Percentiles rank a stretch among this genome's conserved stretches.
Evolutionary conservation across 2,888 invertebrate species (phyloP).

Genomic region (Athetis lepigone): DNA sequence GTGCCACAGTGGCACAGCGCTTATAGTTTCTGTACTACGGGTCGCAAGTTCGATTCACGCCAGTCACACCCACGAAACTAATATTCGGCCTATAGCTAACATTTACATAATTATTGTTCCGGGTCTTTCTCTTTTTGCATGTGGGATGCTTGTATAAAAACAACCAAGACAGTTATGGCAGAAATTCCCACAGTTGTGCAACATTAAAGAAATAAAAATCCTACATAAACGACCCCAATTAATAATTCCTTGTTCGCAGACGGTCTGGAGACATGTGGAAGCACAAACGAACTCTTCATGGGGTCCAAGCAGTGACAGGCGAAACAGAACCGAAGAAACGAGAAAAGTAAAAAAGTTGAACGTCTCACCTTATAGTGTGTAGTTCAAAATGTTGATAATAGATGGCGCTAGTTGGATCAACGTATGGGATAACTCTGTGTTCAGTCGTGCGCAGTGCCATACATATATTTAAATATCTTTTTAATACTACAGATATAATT

Average conservation of each 20-base stretch:
- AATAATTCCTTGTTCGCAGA: conserved; percentile 65
- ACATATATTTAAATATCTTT: conserved; percentile 16
- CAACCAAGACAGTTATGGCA: background rate
- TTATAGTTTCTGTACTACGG: conserved; percentile 24
- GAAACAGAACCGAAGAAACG: conserved; percentile 60
- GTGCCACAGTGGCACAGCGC: background rate
- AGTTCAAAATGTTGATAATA: conserved; percentile 33
- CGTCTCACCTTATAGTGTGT: conserved; percentile 2
- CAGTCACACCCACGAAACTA: conserved; percentile 3
- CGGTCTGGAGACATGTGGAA: conserved; percentile 89
- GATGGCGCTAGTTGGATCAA: conserved; percentile 55
- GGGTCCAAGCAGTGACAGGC: conserved; percentile 69
- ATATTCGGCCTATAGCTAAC: background rate
- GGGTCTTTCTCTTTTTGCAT: conserved; percentile 10
- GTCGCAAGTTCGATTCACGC: conserved; percentile 26
- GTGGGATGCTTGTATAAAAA: background rate
- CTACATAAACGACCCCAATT: background rate
- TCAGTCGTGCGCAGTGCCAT: conserved; percentile 35
- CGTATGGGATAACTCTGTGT: conserved; percentile 6
- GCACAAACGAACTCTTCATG: conserved; percentile 86
- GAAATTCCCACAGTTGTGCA: background rate
- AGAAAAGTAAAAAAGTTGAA: conserved; percentile 14
- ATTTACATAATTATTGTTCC: background rate
- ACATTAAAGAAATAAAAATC: background rate
- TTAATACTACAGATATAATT: conserved; percentile 21